Evolutionary conservation across 2,888 invertebrate species (phyloP).

Genomic region (Scaptomyza polygonia): DNA sequence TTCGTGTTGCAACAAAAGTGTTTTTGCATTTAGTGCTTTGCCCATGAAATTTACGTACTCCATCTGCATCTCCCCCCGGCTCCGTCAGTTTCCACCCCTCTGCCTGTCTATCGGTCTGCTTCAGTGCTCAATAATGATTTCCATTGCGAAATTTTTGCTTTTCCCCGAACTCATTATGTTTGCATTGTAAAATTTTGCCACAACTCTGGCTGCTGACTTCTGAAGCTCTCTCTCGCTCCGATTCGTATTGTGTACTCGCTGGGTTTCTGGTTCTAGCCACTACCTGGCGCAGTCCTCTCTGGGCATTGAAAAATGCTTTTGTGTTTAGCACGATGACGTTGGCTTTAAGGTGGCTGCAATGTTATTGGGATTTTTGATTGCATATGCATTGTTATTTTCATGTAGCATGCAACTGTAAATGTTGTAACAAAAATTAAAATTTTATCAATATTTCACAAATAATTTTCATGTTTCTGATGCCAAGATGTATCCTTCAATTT

Average conservation of each 20-base stretch:
- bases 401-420: background rate
- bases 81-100: background rate
- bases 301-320: conserved; percentile 23
- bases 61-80: background rate
- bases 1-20: conserved; percentile 34
- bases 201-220: conserved; percentile 9
- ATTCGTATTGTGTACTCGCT: conserved; percentile 16
- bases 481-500: too few species aligned
- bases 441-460: background rate
- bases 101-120: conserved; percentile 40
- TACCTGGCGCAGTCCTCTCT: conserved; percentile 13
- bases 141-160: conserved; percentile 73
- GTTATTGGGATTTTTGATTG: conserved; percentile 19
- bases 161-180: conserved; percentile 73
- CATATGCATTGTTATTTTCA: conserved; percentile 6
- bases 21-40: conserved; percentile 38
- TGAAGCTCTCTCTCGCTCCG: background rate
- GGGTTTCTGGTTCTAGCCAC: conserved; percentile 7
- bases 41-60: conserved; percentile 43
- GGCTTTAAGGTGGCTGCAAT: conserved; percentile 21
- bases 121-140: conserved; percentile 73
- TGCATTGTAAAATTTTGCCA: conserved; percentile 64
- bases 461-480: too few species aligned
- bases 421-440: background rate
- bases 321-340: conserved; percentile 10